phyloP scores from a whole-genome alignment of 23 tunicate species.

The Pegea sp. region DNA sequence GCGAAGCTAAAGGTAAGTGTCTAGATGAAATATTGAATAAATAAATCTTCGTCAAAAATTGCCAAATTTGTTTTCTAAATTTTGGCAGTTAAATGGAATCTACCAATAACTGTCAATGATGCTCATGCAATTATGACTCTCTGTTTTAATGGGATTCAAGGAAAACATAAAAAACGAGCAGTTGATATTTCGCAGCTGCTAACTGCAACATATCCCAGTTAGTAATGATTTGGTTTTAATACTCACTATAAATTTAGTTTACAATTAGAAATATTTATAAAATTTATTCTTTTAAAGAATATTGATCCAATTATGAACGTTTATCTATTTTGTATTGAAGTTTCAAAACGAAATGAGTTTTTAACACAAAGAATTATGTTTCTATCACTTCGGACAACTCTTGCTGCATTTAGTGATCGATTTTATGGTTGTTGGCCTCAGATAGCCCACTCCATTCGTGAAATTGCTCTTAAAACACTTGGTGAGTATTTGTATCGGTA shows the following conservation, averaged over 20 bases:
- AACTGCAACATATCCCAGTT: constrained; percentile 18
- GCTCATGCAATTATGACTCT: constrained; percentile 9
- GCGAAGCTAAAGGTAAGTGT: constrained; percentile 6
- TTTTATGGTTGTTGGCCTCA: not conserved
- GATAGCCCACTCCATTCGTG: not conserved
- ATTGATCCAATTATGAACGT: too few relatives aligned
- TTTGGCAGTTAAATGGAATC: constrained; percentile 5
- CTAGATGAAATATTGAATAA: too few relatives aligned
- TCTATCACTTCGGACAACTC: constrained; percentile 8
- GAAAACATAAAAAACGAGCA: constrained; percentile 2
- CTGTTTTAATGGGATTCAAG: constrained; percentile 13
- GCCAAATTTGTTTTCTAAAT: not conserved
- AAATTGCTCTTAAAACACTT: not conserved
- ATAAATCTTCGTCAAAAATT: not conserved
- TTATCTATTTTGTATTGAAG: constrained; percentile 1
- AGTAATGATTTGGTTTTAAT: not conserved
- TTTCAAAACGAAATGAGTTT: not conserved
- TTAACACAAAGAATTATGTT: constrained; percentile 1
- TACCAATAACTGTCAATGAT: constrained; percentile 5
- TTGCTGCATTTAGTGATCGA: constrained; percentile 14
- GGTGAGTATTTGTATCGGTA: constrained; percentile 4
- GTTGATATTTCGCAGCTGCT: constrained; percentile 11
- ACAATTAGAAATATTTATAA: not conserved
- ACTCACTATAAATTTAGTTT: too few relatives aligned
- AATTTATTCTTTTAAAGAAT: too few relatives aligned